Conservation (phyloP, 2,888 invertebrate genomes). For the Drosophila subsilvestris region DNA sequence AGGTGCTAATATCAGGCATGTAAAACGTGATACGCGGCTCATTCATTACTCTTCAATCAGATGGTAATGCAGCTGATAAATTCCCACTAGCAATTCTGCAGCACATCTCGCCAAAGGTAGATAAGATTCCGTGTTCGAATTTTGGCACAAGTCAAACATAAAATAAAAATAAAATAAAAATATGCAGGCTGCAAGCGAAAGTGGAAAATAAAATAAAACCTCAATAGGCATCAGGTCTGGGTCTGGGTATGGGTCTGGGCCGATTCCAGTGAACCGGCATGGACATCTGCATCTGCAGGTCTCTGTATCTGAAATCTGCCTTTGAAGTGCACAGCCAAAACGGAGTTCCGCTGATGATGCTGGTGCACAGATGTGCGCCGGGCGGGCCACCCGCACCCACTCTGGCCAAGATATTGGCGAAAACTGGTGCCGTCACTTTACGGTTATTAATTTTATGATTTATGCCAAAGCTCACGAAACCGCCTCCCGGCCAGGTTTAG, state of each 20-base stretch:
- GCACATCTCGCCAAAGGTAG: too few species aligned
- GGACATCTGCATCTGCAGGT: conserved; percentile 39
- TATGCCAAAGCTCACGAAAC: conserved; percentile 81
- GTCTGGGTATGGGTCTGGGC: conserved; percentile 28
- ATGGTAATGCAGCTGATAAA: too few species aligned
- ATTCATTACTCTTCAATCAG: too few species aligned
- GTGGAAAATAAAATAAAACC: not conserved
- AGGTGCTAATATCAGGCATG: not conserved
- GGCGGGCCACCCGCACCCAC: conserved; percentile 56
- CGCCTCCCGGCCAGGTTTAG: conserved; percentile 45
- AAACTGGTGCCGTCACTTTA: conserved; percentile 82
- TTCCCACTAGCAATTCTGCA: too few species aligned
- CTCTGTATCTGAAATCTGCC: conserved; percentile 41
- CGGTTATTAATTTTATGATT: conserved; percentile 84
- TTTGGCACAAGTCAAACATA: not conserved
- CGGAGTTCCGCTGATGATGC: conserved; percentile 10
- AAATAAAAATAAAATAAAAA: not conserved
- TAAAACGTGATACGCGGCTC: too few species aligned
- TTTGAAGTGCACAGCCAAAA: conserved; percentile 37
- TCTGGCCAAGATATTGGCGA: conserved; percentile 61
- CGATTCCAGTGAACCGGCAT: conserved; percentile 33
- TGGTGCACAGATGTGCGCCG: conserved; percentile 18
- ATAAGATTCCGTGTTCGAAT: not conserved
- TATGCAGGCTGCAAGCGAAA: not conserved
- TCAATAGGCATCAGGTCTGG: not conserved